Base-by-base conservation (phyloP, 2,113 vertebrate genomes). In the Hepsetus odoe region DNA sequence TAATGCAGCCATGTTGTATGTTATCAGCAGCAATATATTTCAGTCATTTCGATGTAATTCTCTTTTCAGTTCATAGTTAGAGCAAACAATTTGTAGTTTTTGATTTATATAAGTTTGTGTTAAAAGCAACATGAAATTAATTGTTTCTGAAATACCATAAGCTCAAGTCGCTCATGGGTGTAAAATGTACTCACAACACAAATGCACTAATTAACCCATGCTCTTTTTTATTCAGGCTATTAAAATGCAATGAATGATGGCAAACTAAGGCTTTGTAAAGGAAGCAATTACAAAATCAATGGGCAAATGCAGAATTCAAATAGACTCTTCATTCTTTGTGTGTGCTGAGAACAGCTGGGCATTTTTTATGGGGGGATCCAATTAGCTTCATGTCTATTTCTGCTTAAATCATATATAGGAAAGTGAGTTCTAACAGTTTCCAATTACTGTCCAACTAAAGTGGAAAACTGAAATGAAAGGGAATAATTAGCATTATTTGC, bases 391-490 rank as follows among this genome's bases (percentile, higher is more conserved):
- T 65, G n/a, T 46, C 42, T 53, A 22, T 65, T 35, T 18, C 61
- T 38, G 61, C 18, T 20, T 5, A 65, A n/a, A n/a, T 30, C 26
- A 61, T 30, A 12, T n/a, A 16, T 18, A 64, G 12, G 35, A 18
- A 64, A 9, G 14, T 64, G 59, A 35, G 32, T 64, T 64, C 32
- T 35, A 55, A 64, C 58, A 61, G 13, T 32, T 22, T 65, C 61
- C 32, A 65, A 65, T 65, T 65, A 65, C 61, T 38, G 61, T 18
- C 16, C 33, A 33, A n/a, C 20, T 33, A 38, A 65, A 65, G 30
- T n/a, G 33, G 59, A n/a, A 20, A 65, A 38, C 32, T 38, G 30
- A 5, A 65, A 38, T 20, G 18, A 32, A 61, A 61, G 24, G 5
- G 28, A 32, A 30, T 18, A 32, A 32, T 32, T 18, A 18, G 4